Conservation (phyloP, 2,888 invertebrate species). For the Ophion ellenae region DNA sequence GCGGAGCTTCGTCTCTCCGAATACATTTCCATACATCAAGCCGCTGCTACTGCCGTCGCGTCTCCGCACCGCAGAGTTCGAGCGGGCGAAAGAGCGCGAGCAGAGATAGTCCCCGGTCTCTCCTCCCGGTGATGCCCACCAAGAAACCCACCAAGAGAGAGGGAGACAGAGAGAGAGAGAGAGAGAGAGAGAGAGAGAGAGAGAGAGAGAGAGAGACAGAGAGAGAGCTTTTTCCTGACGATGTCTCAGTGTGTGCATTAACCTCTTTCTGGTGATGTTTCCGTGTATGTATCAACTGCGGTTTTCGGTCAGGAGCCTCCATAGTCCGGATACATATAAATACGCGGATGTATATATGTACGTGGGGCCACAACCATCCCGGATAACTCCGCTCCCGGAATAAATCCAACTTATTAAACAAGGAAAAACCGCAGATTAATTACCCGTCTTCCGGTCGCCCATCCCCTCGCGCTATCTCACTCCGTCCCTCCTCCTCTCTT, state of each 20-base stretch:
- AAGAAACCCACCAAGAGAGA: slow-evolving; percentile 40
- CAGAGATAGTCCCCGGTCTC: slow-evolving; percentile 44
- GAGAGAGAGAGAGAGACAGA: neutral
- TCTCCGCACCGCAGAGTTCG: slow-evolving; percentile 71
- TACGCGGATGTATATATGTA: neutral
- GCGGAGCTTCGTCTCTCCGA: slow-evolving; percentile 82
- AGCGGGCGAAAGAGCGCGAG: slow-evolving; percentile 68
- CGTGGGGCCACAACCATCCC: slow-evolving; percentile 61
- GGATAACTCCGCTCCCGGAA: slow-evolving; percentile 82
- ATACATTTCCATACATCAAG: slow-evolving; percentile 84
- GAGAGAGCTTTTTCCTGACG: neutral
- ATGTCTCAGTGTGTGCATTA: slow-evolving; percentile 6
- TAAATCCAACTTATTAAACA: slow-evolving; percentile 84
- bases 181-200: neutral
- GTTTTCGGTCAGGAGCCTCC: slow-evolving; percentile 36
- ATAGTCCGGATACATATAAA: slow-evolving; percentile 12
- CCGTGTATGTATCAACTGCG: slow-evolving; percentile 48
- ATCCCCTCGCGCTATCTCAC: slow-evolving; percentile 57
- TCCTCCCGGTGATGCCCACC: slow-evolving; percentile 63
- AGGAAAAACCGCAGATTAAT: slow-evolving; percentile 83
- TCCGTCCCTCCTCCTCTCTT: slow-evolving; percentile 33
- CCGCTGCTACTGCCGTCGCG: slow-evolving; percentile 69
- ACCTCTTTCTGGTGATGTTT: slow-evolving; percentile 26
- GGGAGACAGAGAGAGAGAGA: slow-evolving; percentile 37
- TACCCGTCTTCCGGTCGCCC: slow-evolving; percentile 79